A percentile compares a stretch with the other conserved stretches of the same genome.
Conservation (phyloP, 2,888 invertebrate species). For the Pheosia gnoma region DNA sequence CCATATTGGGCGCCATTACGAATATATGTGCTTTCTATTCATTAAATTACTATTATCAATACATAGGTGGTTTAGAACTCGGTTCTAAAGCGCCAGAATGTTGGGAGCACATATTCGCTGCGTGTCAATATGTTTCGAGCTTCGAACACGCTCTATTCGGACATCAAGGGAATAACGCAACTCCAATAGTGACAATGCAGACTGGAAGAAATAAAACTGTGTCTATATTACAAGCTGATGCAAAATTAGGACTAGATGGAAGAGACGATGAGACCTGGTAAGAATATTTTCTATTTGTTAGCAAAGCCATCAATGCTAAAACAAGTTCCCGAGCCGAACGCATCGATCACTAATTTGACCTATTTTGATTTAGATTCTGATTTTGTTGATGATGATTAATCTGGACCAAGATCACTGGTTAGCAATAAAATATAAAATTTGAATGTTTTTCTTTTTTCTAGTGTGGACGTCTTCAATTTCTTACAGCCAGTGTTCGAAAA, state of each 20-base stretch:
- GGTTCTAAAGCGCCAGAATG: constrained; percentile 97
- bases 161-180: constrained; percentile 88
- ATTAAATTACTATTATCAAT: constrained; percentile 7
- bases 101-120: constrained; percentile 98
- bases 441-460: constrained; percentile 53
- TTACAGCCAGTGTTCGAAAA: constrained; percentile 88
- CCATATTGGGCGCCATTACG: constrained; percentile 3
- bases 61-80: constrained; percentile 90
- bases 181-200: constrained; percentile 87
- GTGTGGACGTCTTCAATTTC: constrained; percentile 94
- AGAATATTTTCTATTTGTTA: constrained; percentile 30
- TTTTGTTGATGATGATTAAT: too few species aligned
- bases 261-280: constrained; percentile 91
- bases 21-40: neutral
- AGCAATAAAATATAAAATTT: neutral
- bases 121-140: constrained; percentile 96
- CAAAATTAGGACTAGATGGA: constrained; percentile 79
- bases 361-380: too few species aligned
- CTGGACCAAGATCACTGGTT: too few species aligned
- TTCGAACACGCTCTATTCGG: constrained; percentile 96
- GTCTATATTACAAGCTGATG: constrained; percentile 84
- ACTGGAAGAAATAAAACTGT: constrained; percentile 85
- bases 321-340: too few species aligned
- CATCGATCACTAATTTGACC: too few species aligned
- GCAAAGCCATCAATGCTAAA: neutral